Base-by-base conservation (phyloP, 2,797 vertebrate genomes). In the Pempheris klunzingeri region DNA sequence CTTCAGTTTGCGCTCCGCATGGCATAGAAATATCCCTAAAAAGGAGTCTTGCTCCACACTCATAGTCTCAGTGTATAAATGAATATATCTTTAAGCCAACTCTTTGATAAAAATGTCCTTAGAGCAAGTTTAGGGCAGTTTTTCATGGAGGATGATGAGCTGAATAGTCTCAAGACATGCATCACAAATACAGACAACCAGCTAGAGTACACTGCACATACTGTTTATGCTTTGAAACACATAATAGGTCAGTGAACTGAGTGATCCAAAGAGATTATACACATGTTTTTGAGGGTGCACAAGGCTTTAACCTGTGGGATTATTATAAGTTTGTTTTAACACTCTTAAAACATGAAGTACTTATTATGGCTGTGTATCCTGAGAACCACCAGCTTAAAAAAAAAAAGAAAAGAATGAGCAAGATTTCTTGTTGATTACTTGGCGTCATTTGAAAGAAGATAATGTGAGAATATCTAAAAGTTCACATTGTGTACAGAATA, bases 241-340 rank as follows among this genome's bases (percentile, higher is more conserved):
- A 17, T 49, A 73, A 41, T 5, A 24, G 59, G 36, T 60, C 67
- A 44, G 18, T 71, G 65, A 79, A 71, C 55, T 66, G 34, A 75
- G 30, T 32, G 24, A 62, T 20, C 11, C 28, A 34, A 30, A 32
- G 38, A 68, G 58, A 69, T 70, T 76, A 55, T 39, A 49, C 28
- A 49, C 9, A 24, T 71, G 57, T 46, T 66, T 80, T 61, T 62
- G 14, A 55, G 39, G 5, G 4, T 18, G 39, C 18, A 75, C 26
- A 65, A 26, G 22, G 50, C 32, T 61, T 72, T 32, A 55, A 63
- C 43, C 10, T 13, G 44, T 64, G 57, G 61, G 63, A 74, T 82
- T 78, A 74, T 77, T 47, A 39, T 64, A 78, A 36, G 5, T 67
- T 53, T 74, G 20, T 43, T 66, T 57, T 44, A 74, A 81, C 36